Evolutionary conservation across 2,797 vertebrate genomes (phyloP), one percentile per base, ranked within the genome.

Genomic region (Betta splendens): DNA sequence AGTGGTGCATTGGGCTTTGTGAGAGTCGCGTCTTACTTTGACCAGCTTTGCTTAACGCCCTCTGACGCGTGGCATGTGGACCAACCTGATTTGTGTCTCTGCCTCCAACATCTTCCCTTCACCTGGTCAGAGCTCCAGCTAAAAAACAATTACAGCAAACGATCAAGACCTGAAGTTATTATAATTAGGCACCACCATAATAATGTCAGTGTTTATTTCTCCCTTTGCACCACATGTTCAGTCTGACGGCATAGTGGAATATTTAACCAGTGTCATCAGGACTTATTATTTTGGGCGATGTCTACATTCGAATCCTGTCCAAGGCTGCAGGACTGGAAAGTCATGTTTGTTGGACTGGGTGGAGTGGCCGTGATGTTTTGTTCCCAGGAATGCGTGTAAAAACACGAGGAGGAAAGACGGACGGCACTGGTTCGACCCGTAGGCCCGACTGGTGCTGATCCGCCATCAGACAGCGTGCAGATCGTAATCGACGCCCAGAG

Each of bases 371-470:
- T 22, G 9, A 48, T 54, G 72, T 50, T 79, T 81, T 85, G 76
- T 79, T 77, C 53, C 58, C 36, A 75, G 47, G 48, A 78, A 84
- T 86, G 83, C 73, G 77, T 69, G 66, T 75, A 36, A 62, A 71
- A 75, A 72, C 53, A 72, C 50, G 59, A 63, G 32, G 45, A 8
- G 28, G 45, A 66, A 80, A 65, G 78, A 75, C 71, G 43, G 58
- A 66, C 4, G 1, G 28, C n/a, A n/a, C n/a, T n/a, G n/a, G 13
- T 79, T 72, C 57, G 74, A 53, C 70, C 69, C 7, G 67, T 83
- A 76, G 64, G 75, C 42, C 29, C 42, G 69, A 87, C 87, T 57
- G 66, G 87, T 68, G 18, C 12, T 20, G 16, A 23, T 46, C 17
- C 51, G 52, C 36, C 50, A 63, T 20, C 6, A 54, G 44, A 37